These are phyloP conservation scores for Trochalopteron elliotii DNA, from an alignment of 2,113 vertebrate species.

Conservation along the genomic window DNA sequence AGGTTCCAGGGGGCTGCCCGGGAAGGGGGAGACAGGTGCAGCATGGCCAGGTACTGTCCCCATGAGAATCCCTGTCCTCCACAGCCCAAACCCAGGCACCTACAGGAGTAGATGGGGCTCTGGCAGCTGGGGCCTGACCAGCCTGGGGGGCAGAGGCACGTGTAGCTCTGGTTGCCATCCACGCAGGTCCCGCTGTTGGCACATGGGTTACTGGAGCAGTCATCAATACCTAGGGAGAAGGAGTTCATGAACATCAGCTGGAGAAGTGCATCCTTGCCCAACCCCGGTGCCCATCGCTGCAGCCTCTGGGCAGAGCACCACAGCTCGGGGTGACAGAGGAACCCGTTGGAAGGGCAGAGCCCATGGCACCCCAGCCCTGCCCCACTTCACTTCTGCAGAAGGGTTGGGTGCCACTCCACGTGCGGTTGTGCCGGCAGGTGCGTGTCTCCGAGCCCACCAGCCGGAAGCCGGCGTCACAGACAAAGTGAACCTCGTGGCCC, in stretches of 20 bases:
- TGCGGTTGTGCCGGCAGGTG: slow-evolving; percentile 75
- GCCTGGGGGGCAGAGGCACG: slow-evolving; percentile 78
- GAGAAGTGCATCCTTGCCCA: background rate
- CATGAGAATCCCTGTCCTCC: fast-evolving
- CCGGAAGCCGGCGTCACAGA: slow-evolving; percentile 77
- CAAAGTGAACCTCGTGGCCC: slow-evolving; percentile 83
- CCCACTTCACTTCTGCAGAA: slow-evolving; percentile 77
- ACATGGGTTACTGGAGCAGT: slow-evolving; percentile 81
- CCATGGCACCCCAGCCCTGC: fast-evolving
- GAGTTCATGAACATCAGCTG: background rate
- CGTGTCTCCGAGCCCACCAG: slow-evolving; percentile 81
- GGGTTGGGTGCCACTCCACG: slow-evolving; percentile 80
- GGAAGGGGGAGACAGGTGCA: background rate
- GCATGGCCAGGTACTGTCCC: background rate
- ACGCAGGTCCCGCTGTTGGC: slow-evolving; percentile 81
- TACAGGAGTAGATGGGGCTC: slow-evolving; percentile 78
- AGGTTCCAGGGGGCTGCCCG: fast-evolving
- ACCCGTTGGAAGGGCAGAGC: fast-evolving
- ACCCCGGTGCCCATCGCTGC: background rate
- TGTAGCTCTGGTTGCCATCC: slow-evolving; percentile 79
- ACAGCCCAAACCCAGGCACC: background rate
- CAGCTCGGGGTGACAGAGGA: fast-evolving
- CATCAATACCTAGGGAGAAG: slow-evolving; percentile 74
- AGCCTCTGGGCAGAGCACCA: background rate
- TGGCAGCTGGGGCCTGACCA: slow-evolving; percentile 84